phyloP scores from a whole-genome alignment of 2,888 invertebrate genomes.

The Leuctra nigra region DNA sequence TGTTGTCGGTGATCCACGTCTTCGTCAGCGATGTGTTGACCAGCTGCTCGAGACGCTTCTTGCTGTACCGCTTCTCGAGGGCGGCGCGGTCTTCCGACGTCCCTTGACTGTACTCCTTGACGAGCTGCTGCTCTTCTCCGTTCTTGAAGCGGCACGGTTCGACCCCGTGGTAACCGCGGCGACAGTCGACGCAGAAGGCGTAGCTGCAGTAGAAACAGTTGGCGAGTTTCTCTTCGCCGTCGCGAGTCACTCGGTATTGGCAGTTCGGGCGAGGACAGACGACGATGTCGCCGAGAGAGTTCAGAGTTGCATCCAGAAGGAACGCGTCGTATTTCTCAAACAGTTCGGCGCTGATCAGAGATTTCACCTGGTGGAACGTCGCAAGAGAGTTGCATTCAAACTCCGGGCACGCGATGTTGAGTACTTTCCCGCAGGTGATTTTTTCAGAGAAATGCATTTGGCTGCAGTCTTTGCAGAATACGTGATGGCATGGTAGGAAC shows the following conservation, averaged over 20 bases:
- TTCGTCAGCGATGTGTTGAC: constrained; percentile 48
- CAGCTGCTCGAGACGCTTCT: constrained; percentile 44
- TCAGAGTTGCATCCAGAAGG: constrained; percentile 46
- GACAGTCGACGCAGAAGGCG: constrained; percentile 54
- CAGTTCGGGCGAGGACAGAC: constrained; percentile 53
- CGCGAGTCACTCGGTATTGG: constrained; percentile 49
- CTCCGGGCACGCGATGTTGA: too few relatives aligned
- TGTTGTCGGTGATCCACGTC: constrained; percentile 49
- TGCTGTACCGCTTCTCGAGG: constrained; percentile 50
- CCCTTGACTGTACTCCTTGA: constrained; percentile 45
- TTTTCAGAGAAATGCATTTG: too few relatives aligned
- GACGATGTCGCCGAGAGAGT: constrained; percentile 51
- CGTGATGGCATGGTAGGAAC: too few relatives aligned
- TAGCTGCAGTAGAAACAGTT: constrained; percentile 50
- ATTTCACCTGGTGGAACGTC: too few relatives aligned
- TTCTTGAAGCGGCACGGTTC: constrained; percentile 48
- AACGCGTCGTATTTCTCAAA: constrained; percentile 54
- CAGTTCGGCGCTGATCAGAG: too few relatives aligned
- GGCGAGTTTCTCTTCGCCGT: constrained; percentile 46
- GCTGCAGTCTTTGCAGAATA: too few relatives aligned
- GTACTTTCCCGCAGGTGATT: too few relatives aligned
- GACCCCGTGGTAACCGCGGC: constrained; percentile 53
- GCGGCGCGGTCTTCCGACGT: constrained; percentile 38
- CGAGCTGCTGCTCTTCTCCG: constrained; percentile 44
- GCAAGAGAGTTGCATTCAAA: too few relatives aligned